Evolutionary conservation across 2,113 vertebrate species (phyloP).

Genomic region (Trogon melanurus): DNA sequence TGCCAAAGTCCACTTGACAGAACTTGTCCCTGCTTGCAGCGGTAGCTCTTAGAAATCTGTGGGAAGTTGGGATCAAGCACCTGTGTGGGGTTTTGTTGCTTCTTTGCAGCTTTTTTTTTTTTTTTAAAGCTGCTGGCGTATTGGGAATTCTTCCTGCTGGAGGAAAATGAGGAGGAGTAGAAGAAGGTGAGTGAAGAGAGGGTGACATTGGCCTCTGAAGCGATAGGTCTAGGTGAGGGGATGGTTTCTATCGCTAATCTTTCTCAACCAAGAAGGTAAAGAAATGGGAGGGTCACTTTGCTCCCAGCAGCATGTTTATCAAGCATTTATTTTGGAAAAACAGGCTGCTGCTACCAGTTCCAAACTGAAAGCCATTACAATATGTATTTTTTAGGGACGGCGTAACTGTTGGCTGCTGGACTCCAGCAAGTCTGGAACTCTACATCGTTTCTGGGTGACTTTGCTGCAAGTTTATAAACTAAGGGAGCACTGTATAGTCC

Average conservation of each 20-base stretch:
- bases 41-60: background rate
- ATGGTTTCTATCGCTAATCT: background rate
- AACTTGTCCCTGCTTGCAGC: background rate
- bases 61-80: background rate
- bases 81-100: background rate
- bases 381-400: background rate
- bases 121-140: too few species aligned
- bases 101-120: background rate
- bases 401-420: background rate
- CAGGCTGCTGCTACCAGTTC: background rate
- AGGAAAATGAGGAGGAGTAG: background rate
- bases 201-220: background rate
- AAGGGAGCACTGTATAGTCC: rapidly evolving
- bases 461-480: background rate
- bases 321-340: background rate
- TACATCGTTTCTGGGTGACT: conserved; percentile 27
- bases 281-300: background rate
- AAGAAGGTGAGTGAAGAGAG: background rate
- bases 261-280: background rate
- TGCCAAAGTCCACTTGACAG: background rate
- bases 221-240: background rate
- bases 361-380: background rate
- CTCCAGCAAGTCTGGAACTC: background rate
- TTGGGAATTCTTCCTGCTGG: background rate
- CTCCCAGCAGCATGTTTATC: background rate